Evolutionary conservation across 2,888 invertebrate genomes (phyloP).

Genomic region (Mechanitis mazaeus): DNA sequence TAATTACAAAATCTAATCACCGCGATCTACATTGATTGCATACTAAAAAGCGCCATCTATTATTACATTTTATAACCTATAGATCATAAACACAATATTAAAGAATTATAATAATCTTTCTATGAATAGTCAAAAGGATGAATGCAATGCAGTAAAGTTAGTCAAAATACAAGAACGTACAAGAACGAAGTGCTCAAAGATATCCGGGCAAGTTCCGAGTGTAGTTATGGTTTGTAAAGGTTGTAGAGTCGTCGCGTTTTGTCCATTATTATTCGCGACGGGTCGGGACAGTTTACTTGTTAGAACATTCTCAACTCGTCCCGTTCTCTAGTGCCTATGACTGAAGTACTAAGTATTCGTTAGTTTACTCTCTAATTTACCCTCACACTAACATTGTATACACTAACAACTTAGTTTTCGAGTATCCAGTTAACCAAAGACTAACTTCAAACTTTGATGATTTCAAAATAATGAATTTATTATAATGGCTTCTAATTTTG

Average conservation of each 20-base stretch:
- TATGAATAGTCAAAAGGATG: conserved; percentile 7
- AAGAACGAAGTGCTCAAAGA: conserved; percentile 32
- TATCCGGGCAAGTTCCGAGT: conserved; percentile 37
- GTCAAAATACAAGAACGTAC: conserved; percentile 24
- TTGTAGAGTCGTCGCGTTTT: conserved; percentile 29
- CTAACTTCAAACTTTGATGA: conserved; percentile 6
- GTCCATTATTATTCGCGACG: conserved; percentile 41
- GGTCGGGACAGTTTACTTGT: conserved; percentile 50
- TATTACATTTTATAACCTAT: no score
- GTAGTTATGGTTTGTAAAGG: conserved; percentile 36
- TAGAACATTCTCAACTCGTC: conserved; percentile 39
- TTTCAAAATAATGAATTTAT: conserved; percentile 3
- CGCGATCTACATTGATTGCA: no score
- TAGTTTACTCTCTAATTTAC: conserved; percentile 59
- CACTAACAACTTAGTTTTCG: conserved; percentile 21
- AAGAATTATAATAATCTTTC: no score
- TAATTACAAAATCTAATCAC: no score
- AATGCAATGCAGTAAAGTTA: conserved; percentile 15
- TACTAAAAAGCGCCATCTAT: no score
- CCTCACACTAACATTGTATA: conserved; percentile 39
- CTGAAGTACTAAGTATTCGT: conserved; percentile 45
- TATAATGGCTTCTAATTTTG: background rate
- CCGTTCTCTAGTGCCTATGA: conserved; percentile 40
- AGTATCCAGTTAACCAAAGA: conserved; percentile 27
- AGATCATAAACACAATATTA: no score